phyloP scores from a whole-genome alignment of 1,140 invertebrate species.

The Onthophagus taurus region DNA sequence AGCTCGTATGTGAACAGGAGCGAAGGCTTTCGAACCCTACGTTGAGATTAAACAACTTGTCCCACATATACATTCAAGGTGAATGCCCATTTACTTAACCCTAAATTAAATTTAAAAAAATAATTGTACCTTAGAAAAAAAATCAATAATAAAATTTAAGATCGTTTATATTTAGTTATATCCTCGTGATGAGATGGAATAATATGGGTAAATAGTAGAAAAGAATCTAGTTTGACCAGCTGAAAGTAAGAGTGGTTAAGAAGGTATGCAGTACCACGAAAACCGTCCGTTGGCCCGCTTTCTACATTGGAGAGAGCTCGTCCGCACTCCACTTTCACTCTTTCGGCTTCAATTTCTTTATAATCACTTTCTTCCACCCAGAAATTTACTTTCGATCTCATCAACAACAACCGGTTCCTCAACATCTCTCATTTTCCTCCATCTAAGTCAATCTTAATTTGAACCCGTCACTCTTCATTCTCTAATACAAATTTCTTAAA shows the following conservation, averaged over 20 bases:
- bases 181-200: too few species aligned
- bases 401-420: slow-evolving; percentile 3
- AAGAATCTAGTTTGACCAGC: not conserved
- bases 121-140: too few species aligned
- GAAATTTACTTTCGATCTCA: slow-evolving; percentile 9
- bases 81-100: slow-evolving; percentile 29
- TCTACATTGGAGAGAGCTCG: not conserved
- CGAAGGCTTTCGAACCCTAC: not conserved
- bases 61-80: slow-evolving; percentile 29
- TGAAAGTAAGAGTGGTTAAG: slow-evolving; percentile 5
- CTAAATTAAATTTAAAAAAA: too few species aligned
- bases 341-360: slow-evolving; percentile 10
- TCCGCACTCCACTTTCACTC: slow-evolving; percentile 10
- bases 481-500: too few species aligned
- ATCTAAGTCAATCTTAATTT: too few species aligned
- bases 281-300: not conserved
- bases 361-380: slow-evolving; percentile 8
- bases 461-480: too few species aligned
- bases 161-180: too few species aligned
- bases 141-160: too few species aligned
- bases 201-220: too few species aligned
- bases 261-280: too few species aligned
- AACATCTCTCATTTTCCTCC: too few species aligned
- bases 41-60: slow-evolving; percentile 23
- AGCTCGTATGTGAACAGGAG: not conserved